These are phyloP conservation scores for Amphilophus citrinellus DNA, from an alignment of 2,113 vertebrate genomes.

Conservation along the genomic window DNA sequence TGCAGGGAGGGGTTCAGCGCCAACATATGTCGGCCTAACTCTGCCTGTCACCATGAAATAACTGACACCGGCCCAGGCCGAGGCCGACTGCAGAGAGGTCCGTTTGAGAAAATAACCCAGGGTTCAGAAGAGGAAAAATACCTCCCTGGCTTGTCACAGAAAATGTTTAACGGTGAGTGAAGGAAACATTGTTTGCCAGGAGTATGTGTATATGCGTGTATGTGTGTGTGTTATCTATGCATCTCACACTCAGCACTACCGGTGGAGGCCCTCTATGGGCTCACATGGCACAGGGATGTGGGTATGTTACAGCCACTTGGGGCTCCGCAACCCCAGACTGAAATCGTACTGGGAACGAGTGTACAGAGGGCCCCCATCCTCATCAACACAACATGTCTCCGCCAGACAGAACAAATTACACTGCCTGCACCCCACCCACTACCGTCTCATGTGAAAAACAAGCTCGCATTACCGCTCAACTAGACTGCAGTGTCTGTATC, in stretches of 20 bases:
- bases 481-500: constrained; percentile 39
- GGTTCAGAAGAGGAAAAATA: constrained; percentile 16
- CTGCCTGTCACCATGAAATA: constrained; percentile 57
- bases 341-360: constrained; percentile 48
- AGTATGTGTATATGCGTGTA: constrained; percentile 1
- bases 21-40: constrained; percentile 64
- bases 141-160: constrained; percentile 37
- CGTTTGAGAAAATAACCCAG: constrained; percentile 35
- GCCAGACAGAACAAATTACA: constrained; percentile 75
- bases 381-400: constrained; percentile 64
- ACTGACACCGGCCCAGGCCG: constrained; percentile 49
- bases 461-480: constrained; percentile 59
- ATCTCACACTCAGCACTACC: constrained; percentile 50
- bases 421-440: constrained; percentile 10
- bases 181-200: constrained; percentile 50
- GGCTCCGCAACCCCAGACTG: constrained; percentile 35
- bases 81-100: constrained; percentile 16
- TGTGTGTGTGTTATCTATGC: constrained; percentile 55
- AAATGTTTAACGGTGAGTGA: constrained; percentile 57
- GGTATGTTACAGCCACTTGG: constrained; percentile 41
- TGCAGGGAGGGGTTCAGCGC: constrained; percentile 29
- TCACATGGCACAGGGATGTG: constrained; percentile 40
- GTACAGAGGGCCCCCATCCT: constrained; percentile 51
- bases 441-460: constrained; percentile 26
- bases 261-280: constrained; percentile 35